Base-by-base conservation (phyloP, 2,113 vertebrate species). In the Corythoichthys haematopterus region DNA sequence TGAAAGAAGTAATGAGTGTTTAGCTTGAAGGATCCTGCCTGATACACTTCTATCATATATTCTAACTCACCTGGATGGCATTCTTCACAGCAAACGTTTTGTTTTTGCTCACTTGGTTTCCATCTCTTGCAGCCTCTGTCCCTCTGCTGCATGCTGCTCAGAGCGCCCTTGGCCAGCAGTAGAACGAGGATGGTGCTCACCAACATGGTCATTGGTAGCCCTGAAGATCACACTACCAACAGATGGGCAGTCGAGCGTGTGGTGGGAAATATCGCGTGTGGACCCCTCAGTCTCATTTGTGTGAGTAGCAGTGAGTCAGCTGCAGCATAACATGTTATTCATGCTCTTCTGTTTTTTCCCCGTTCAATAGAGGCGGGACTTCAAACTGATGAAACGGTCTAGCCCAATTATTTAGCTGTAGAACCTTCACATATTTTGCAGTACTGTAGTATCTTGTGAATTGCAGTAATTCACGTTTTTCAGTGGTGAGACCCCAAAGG, bases 51-150 rank as follows among this genome's bases (percentile, higher is more conserved):
- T 37, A 13, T 48, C 37, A 45, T 43, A 1, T 4, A n/a, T 20
- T 20, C 33, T 66, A 3, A 53, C 73, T 66, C 59, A 92, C 91
- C 91, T 77, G 87, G 76, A 6, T 61, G 0, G 46, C 88, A 89
- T 47, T 0, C 1, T 0, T 68, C 7, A 62, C 88, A 89, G 79
- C 82, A 85, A 16, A 79, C 68, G 0, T 72, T 0, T 0, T 2
- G 13, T 1, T 2, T 2, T 15, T 1, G 28, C 0, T 1, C 45
- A 0, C 0, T 0, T 2, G 0, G 0, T 0, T 0, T 0, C 89
- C 85, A 91, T 0, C 0, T 7, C 3, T 3, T 33, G 71, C 91
- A 92, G 70, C 88, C 85, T 0, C 0, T 14, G 0, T 28, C 0
- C 0, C 0, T 3, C 11, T 58, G 43, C 1, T 0, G 69, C 36